Evolutionary conservation across 2,797 vertebrate species (phyloP), one percentile per base, ranked within the genome.

Genomic region (Trachurus trachurus): DNA sequence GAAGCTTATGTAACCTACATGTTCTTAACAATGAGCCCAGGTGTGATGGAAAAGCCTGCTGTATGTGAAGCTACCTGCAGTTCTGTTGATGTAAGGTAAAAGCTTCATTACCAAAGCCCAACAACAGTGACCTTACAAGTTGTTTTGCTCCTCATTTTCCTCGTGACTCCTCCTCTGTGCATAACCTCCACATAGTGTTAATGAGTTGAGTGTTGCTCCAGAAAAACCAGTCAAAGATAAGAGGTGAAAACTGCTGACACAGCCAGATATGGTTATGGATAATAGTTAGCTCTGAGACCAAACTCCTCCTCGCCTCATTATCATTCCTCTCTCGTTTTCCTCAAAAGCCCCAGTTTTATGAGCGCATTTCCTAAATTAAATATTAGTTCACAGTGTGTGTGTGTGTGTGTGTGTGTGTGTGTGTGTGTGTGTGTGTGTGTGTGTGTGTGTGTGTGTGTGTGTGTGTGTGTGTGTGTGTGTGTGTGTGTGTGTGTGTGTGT

Each of bases 241-340:
- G 76, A 44, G 37, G 39, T 61, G 57, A 22, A 88, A 91, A 88
- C 31, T 82, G 90, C 92, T 91, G 89, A 92, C 82, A 74, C 71
- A 68, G 61, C 47, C 73, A 39, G 63, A 87, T 84, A 42, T 57
- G 63, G 74, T 59, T 91, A 42, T 57, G 63, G 74, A 57, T 91
- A 83, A 87, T 84, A 75, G 88, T 86, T 74, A 78, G 87, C 87
- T 86, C 64, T 70, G 87, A 89, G 82, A 88, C 86, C 71, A 53
- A 52, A 76, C 66, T 54, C 61, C 65, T 88, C 88, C 83, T 84
- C 37, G 47, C 80, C 71, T 92, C 85, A 88, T 92, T 87, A 91
- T 78, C 37, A 82, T 83, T 86, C 74, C 52, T 72, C 57, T 86
- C 60, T 54, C 74, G 22, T 80, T 83, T 85, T 83, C 56, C 59